Evolutionary conservation across 2,797 vertebrate genomes (phyloP), one percentile per base, ranked within the genome.

Genomic region (Gastrophryne carolinensis): DNA sequence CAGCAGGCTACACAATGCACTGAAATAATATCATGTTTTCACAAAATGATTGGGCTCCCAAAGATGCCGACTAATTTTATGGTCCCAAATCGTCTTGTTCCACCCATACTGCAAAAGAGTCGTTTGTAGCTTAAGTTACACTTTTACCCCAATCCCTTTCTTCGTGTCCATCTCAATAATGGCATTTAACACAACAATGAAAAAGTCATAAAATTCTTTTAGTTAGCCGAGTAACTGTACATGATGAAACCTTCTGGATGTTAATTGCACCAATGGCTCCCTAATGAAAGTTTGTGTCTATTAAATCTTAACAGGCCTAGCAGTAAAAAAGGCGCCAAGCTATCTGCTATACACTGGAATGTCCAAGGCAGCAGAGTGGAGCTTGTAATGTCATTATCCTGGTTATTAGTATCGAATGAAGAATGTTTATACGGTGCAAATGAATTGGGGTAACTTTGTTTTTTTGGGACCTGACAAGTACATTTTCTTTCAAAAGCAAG

Each of bases 261-360:
- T 90, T 91, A 91, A 91, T 90, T 90, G 87, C 85, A 90, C 87
- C 83, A 78, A 81, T 79, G 79, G 87, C 85, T 88, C 87, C 83
- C 89, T 92, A 92, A 91, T 92, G 88, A 91, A 91, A 91, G 84
- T 88, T 90, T 91, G 84, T 87, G 37, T 89, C 90, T 88, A 90
- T 91, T 91, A 91, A 91, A 89, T 87, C 84, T 87, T 89, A 90
- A 91, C 86, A 87, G 87, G 86, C 85, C 84, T 90, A 88, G 89
- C 88, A 83, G 90, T 92, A 91, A 92, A 92, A 91, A 90, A 89
- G 90, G 90, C 86, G 87, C 89, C 88, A 90, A 90, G 81, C 84
- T 80, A 87, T 83, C 74, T 78, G 84, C 84, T 82, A 82, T 82
- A 80, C 82, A 79, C 68, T 80, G 81, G 85, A 91, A 89, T 86